Base-by-base conservation (phyloP, 2,888 invertebrate genomes). In the Cheilosia urbana region DNA sequence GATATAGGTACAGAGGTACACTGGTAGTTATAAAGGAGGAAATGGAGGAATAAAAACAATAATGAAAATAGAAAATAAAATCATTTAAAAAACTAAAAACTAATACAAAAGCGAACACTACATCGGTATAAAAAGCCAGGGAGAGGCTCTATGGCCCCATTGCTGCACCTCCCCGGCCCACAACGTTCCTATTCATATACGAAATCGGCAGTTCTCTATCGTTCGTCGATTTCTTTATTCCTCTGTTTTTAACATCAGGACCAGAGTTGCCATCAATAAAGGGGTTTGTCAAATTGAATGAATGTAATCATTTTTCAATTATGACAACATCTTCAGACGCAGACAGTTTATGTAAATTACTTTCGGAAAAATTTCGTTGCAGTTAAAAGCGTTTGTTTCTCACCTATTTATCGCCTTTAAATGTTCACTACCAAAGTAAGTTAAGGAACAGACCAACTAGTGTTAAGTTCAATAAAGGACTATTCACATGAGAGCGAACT, bases 11-110 rank as follows among this genome's bases (percentile, higher is more conserved):
- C 17, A 15, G 17, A 5, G 1, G 13, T 4, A 37, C 17, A 7
- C 45, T 51, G 7, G 30, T 40, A 68, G 53, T 49, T 65, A 13
- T 21, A 42, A 85, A 68, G 24, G 2, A 79, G 53, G 49, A 84
- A 15, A 37, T 37, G 37, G 13, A 40, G 15, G 34, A 45, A 71
- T 51, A 57, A 40, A 80, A 80, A 75, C 65, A 80, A 69, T 47
- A 57, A 53, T 45, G 53, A 47, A 3, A 66, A 34, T 24, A 45
- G 24, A 63, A 17, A 11, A 47, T 11, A 11, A 51, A 58, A 53
- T 51, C 21, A 63, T 37, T 63, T 1, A 9, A 15, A 66, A 40
- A 80, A 37, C 21, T 45, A 62, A 55, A 60, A 66, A 58, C 49
- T 51, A 57, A 65, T 40, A 42, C 37, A 27, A 57, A 42, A 3